Evolutionary conservation across 2,888 invertebrate species (phyloP).

Genomic region (Lissocephala sabroskyi): DNA sequence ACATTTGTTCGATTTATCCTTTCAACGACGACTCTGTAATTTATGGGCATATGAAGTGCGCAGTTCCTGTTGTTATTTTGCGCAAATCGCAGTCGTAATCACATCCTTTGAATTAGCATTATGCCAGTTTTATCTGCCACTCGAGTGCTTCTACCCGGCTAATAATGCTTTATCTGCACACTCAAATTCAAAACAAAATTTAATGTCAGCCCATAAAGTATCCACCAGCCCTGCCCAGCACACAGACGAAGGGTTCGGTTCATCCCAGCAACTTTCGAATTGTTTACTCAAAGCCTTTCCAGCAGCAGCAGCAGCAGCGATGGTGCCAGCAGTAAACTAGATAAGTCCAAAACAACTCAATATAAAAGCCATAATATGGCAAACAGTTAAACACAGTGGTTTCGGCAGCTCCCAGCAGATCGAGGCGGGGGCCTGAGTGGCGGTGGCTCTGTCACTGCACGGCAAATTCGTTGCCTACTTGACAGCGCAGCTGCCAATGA

Average conservation of each 20-base stretch:
- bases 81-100: constrained; percentile 31
- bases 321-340: constrained; percentile 49
- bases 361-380: constrained; percentile 65
- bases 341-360: constrained; percentile 66
- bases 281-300: constrained; percentile 35
- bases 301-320: neutral
- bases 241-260: constrained; percentile 10
- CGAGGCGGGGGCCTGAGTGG: no score
- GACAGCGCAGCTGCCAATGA: constrained; percentile 18
- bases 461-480: constrained; percentile 23
- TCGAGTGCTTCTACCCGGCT: constrained; percentile 7
- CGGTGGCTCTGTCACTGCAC: no score
- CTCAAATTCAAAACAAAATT: constrained; percentile 31
- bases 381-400: constrained; percentile 54
- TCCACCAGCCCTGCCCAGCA: constrained; percentile 1
- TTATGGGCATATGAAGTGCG: constrained; percentile 51
- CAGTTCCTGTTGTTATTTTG: constrained; percentile 30
- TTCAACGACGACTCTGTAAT: constrained; percentile 35
- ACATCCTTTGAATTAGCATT: constrained; percentile 28
- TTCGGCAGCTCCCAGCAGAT: no score
- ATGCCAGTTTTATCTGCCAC: constrained; percentile 20
- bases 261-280: constrained; percentile 27
- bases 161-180: constrained; percentile 19
- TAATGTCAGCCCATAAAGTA: constrained; percentile 34
- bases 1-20: constrained; percentile 42